A percentile compares a stretch with the other conserved stretches of the same genome.
Conservation (phyloP, 30 jellyfish, hydroid and myxozoan species). For the Aurelia aurita complex sp. Pacific region DNA sequence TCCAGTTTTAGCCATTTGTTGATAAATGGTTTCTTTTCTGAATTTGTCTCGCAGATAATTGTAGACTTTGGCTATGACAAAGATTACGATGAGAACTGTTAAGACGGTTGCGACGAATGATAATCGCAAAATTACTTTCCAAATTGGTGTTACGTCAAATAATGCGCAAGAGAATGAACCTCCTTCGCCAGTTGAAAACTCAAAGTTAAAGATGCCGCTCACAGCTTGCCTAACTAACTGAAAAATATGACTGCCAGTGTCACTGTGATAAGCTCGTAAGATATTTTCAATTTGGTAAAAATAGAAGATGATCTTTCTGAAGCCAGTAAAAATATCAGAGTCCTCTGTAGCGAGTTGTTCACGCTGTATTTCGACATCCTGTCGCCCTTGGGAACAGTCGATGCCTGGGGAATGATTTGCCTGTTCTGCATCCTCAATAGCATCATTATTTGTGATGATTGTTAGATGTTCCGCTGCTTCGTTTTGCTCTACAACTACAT, state of each 20-base stretch:
- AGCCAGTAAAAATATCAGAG: not conserved
- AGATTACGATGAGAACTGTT: not conserved
- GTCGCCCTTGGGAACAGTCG: too few relatives aligned
- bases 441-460: too few relatives aligned
- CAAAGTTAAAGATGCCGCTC: constrained; percentile 29
- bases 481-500: too few relatives aligned
- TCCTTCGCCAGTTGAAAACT: not conserved
- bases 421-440: too few relatives aligned
- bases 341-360: not conserved
- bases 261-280: not conserved
- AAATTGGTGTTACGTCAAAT: constrained; percentile 5
- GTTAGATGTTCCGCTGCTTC: too few relatives aligned
- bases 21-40: not conserved
- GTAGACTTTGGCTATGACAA: not conserved
- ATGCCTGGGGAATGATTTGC: too few relatives aligned
- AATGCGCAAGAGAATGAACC: constrained; percentile 8
- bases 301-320: constrained; percentile 32
- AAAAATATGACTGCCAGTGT: not conserved
- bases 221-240: not conserved
- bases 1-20: too few relatives aligned
- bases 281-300: constrained; percentile 50
- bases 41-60: too few relatives aligned
- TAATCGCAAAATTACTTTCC: not conserved
- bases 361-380: too few relatives aligned
- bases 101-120: not conserved